A percentile compares a stretch with the other conserved stretches of the same genome.
These are phyloP conservation scores for Batillaria attramentaria DNA, from an alignment of 1,140 invertebrate species.

Conservation along the genomic window DNA sequence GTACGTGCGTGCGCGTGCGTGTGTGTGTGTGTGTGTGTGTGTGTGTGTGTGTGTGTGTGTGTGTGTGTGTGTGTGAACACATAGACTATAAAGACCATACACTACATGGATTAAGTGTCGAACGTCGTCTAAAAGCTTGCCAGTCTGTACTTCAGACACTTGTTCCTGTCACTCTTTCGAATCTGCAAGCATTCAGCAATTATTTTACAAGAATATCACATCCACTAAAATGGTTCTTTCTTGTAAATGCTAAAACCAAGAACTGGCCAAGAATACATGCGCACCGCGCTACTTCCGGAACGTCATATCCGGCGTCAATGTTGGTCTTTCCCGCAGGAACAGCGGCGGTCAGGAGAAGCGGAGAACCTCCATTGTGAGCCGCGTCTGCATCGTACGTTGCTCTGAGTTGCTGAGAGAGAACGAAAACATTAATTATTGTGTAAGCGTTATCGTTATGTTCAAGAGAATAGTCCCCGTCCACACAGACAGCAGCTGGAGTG, in stretches of 20 bases:
- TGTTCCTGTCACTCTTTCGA: neutral
- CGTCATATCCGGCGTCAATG: slow-evolving; percentile 38
- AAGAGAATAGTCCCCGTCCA: too few relatives aligned
- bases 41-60: neutral
- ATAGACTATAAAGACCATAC: neutral
- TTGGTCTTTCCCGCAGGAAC: slow-evolving; percentile 59
- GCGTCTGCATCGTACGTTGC: slow-evolving; percentile 79
- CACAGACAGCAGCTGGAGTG: too few relatives aligned
- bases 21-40: slow-evolving; percentile 2
- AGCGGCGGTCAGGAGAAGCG: slow-evolving; percentile 89
- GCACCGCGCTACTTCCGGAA: slow-evolving; percentile 15
- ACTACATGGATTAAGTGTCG: neutral
- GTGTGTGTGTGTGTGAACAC: neutral
- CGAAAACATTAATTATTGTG: too few relatives aligned
- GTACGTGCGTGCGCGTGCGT: neutral
- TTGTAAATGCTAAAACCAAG: neutral
- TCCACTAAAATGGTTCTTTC: neutral
- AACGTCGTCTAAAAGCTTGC: neutral
- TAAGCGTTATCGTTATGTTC: too few relatives aligned
- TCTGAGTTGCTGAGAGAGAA: slow-evolving; percentile 27
- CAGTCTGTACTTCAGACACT: neutral
- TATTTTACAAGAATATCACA: too few relatives aligned
- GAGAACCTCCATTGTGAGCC: slow-evolving; percentile 80
- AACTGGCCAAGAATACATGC: neutral
- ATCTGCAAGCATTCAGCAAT: neutral